Base-by-base conservation (phyloP, 2,797 vertebrate genomes). In the Caiman crocodilus region DNA sequence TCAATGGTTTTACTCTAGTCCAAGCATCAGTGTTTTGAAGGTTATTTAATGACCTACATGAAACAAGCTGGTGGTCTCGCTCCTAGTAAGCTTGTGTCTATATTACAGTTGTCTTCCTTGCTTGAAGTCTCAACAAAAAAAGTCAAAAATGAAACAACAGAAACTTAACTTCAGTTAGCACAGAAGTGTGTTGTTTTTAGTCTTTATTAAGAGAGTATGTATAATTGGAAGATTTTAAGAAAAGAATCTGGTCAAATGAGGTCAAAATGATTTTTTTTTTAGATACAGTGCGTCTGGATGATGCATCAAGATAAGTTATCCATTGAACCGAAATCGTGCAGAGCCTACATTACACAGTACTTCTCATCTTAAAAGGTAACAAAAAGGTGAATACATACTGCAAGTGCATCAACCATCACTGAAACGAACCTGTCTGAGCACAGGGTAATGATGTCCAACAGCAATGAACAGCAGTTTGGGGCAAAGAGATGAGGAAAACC, bases 1-100 rank as follows among this genome's bases (percentile, higher is more conserved):
- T 63, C 87, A 91, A 56, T 69, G 64, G 67, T 64, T 94, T 82
- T 85, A 90, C 93, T 91, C 21, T 56, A 91, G 30, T 26, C 69
- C 85, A 91, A 90, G 60, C 84, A 94, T 55, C 0, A 15, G 42
- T 20, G 55, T 71, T 83, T 93, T 42, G 73, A 89, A 92, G 94
- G 42, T 55, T 78, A 73, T 77, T 82, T 77, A 80, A 35, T 89
- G 63, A 90, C 80, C 78, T 26, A 4, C 16, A n/a, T 79, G 80
- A 89, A 89, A 73, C 4, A 78, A 89, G 15, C 58, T 89, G 82
- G 57, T 81, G 75, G 74, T 76, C 94, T 95, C 16, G 0, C 26
- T 86, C 89, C 82, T 79, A 15, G 55, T 81, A 87, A 75, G 80
- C 76, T 87, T 56, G 28, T 17, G 28, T 55, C 77, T 74, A 10